These are phyloP conservation scores for Erannis defoliaria DNA, from an alignment of 2,888 invertebrate genomes.

Conservation along the genomic window DNA sequence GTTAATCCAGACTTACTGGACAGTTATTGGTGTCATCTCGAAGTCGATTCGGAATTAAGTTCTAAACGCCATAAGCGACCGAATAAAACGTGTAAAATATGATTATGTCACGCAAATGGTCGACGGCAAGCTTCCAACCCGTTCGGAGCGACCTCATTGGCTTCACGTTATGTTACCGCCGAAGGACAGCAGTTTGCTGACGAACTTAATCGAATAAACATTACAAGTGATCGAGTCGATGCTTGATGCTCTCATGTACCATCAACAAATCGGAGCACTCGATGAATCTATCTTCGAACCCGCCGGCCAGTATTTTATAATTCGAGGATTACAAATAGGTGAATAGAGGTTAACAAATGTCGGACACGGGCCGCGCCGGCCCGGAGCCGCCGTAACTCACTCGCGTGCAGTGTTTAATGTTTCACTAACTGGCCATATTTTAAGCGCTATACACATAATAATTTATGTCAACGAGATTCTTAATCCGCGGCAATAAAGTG, in stretches of 20 bases:
- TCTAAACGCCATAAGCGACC: constrained; percentile 57
- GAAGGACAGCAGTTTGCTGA: constrained; percentile 47
- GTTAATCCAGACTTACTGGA: constrained; percentile 66
- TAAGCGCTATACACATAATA: constrained; percentile 65
- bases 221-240: background rate
- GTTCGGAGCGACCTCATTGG: constrained; percentile 57
- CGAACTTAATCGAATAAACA: constrained; percentile 42
- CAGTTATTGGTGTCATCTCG: constrained; percentile 60
- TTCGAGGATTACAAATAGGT: constrained; percentile 26
- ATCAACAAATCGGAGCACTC: no score
- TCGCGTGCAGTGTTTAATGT: constrained; percentile 49
- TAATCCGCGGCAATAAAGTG: constrained; percentile 76
- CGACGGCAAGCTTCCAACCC: constrained; percentile 47
- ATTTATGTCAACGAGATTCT: constrained; percentile 79
- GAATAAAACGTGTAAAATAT: constrained; percentile 63
- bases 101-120: constrained; percentile 56
- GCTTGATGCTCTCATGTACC: background rate
- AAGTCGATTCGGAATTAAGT: constrained; percentile 63
- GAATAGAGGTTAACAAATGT: constrained; percentile 30
- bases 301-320: constrained; percentile 7
- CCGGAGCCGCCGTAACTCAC: constrained; percentile 26
- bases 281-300: constrained; percentile 7
- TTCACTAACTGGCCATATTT: constrained; percentile 61
- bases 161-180: constrained; percentile 54
- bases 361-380: constrained; percentile 22